phyloP scores from a whole-genome alignment of 2,888 invertebrate genomes.

The Meandrusa payeni region DNA sequence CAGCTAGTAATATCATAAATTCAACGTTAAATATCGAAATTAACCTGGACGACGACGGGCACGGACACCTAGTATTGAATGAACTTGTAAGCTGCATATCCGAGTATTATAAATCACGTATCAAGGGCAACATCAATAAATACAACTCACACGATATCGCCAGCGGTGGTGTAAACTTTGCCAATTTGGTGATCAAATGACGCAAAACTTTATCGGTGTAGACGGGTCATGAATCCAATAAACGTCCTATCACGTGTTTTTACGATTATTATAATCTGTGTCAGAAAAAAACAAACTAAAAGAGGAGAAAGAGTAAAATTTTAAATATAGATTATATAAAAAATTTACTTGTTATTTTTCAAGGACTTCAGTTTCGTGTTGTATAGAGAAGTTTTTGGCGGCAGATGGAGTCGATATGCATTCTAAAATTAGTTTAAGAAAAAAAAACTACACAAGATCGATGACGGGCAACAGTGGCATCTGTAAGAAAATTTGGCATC shows the following conservation, averaged over 20 bases:
- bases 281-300: no score
- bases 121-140: conserved; percentile 11
- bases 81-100: no score
- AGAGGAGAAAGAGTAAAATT: no score
- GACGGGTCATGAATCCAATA: conserved; percentile 7
- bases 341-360: no score
- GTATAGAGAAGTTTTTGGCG: conserved; percentile 7
- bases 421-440: conserved; percentile 11
- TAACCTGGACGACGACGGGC: no score
- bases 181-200: conserved; percentile 19
- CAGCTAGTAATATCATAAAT: no score
- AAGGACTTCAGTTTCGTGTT: no score
- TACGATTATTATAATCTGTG: not conserved
- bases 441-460: conserved; percentile 2
- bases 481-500: no score
- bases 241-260: conserved; percentile 2
- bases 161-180: conserved; percentile 7
- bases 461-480: conserved; percentile 4
- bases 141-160: conserved; percentile 1
- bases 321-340: no score
- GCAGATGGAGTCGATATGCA: not conserved
- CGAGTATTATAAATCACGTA: conserved; percentile 3
- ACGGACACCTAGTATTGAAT: no score
- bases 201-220: conserved; percentile 11
- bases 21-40: no score